Conservation (phyloP, 2,888 invertebrate genomes). For the Diloba caeruleocephala region DNA sequence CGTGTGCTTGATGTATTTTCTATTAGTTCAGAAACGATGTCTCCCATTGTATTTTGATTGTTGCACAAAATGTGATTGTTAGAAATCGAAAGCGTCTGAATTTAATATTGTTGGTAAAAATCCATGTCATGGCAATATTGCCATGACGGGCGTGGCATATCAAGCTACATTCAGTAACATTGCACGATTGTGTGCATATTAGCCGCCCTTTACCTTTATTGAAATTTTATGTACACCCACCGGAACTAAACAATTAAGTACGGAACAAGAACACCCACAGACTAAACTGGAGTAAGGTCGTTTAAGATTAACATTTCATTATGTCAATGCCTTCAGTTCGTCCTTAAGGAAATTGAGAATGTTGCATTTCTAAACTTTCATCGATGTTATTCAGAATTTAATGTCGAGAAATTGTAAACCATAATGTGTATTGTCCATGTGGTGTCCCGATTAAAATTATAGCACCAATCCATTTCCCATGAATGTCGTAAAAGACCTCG, state of each 20-base stretch:
- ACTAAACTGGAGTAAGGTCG: conserved; percentile 78
- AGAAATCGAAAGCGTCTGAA: no score
- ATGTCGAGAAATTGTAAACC: no score
- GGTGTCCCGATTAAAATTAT: no score
- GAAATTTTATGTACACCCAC: conserved; percentile 74
- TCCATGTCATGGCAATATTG: conserved; percentile 20
- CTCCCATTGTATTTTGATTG: no score
- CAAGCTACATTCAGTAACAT: conserved; percentile 45
- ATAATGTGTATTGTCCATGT: no score
- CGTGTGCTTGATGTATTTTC: no score
- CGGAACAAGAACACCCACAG: conserved; percentile 72
- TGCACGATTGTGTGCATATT: conserved; percentile 77
- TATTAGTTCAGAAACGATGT: no score
- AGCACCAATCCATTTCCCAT: no score
- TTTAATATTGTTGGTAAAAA: no score
- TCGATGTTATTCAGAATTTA: no score
- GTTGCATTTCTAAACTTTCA: conserved; percentile 4
- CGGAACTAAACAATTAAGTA: conserved; percentile 69
- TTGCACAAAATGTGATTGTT: no score
- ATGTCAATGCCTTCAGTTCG: conserved; percentile 46
- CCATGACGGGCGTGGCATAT: conserved; percentile 65
- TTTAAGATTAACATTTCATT: conserved; percentile 71
- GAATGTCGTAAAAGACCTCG: no score
- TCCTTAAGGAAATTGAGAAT: conserved; percentile 46
- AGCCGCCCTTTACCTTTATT: conserved; percentile 64